These are phyloP conservation scores for Aporophyla nigra DNA, from an alignment of 2,888 invertebrate genomes.

Conservation along the genomic window DNA sequence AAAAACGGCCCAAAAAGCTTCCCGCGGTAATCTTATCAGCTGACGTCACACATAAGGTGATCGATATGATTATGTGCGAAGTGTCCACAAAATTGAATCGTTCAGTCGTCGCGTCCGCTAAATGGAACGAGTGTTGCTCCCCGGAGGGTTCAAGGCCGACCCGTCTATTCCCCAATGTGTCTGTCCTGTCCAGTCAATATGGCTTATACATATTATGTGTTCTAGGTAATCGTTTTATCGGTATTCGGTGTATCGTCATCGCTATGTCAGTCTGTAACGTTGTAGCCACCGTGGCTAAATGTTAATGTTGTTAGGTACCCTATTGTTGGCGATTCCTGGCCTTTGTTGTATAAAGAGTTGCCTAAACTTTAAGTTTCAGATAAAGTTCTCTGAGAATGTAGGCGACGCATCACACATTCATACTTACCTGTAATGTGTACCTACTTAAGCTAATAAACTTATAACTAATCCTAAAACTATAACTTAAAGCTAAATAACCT, in stretches of 20 bases:
- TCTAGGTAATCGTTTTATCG: conserved; percentile 39
- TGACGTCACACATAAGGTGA: conserved; percentile 65
- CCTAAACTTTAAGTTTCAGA: not conserved
- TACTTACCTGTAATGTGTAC: no score
- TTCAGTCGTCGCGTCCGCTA: conserved; percentile 61
- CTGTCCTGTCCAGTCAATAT: conserved; percentile 32
- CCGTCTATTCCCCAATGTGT: conserved; percentile 60
- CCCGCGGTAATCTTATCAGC: conserved; percentile 54
- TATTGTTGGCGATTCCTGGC: not conserved
- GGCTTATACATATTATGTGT: not conserved
- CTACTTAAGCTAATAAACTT: no score
- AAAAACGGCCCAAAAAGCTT: conserved; percentile 50
- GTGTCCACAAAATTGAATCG: conserved; percentile 63
- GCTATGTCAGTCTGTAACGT: conserved; percentile 11
- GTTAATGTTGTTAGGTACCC: conserved; percentile 1
- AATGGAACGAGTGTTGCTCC: conserved; percentile 69
- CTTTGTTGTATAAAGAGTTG: not conserved
- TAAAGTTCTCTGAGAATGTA: not conserved
- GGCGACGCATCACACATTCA: no score
- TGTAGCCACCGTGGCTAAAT: conserved; percentile 3
- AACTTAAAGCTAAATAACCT: no score
- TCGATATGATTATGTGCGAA: conserved; percentile 62
- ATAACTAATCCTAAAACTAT: no score
- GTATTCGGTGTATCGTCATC: conserved; percentile 31
- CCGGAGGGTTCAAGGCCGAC: conserved; percentile 72